phyloP scores from a whole-genome alignment of 1,140 invertebrate species.

The Musca vetustissima region DNA sequence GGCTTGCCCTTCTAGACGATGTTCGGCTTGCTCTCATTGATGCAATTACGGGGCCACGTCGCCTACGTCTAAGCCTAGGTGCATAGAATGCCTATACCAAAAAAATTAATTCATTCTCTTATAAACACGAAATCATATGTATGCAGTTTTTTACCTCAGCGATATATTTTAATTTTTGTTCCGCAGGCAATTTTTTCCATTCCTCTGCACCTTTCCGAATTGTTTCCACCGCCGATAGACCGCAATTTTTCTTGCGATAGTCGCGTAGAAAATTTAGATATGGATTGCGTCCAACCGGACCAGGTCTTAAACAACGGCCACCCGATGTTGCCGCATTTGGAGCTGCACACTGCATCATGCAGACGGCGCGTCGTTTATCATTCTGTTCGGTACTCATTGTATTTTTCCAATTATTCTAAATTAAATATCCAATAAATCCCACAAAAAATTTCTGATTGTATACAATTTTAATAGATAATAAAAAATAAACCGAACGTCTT shows the following conservation, averaged over 20 bases:
- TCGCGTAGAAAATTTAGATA: conserved; percentile 28
- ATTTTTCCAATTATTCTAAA: too few relatives aligned
- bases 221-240: conserved; percentile 26
- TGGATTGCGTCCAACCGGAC: conserved; percentile 17
- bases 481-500: too few relatives aligned
- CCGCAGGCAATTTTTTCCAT: conserved; percentile 15
- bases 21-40: too few relatives aligned
- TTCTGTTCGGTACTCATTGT: too few relatives aligned
- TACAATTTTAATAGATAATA: too few relatives aligned
- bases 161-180: conserved; percentile 20
- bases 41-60: neutral
- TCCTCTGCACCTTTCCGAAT: conserved; percentile 12
- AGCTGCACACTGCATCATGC: too few relatives aligned
- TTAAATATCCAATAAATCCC: too few relatives aligned
- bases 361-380: too few relatives aligned
- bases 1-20: too few relatives aligned
- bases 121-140: neutral
- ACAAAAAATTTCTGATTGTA: too few relatives aligned
- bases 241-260: conserved; percentile 15
- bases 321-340: too few relatives aligned
- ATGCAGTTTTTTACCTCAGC: conserved; percentile 6
- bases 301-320: conserved; percentile 16
- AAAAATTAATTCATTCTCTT: neutral
- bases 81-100: conserved; percentile 23
- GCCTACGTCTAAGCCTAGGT: conserved; percentile 2